phyloP scores from a whole-genome alignment of 2,797 vertebrate genomes.

The Naso thynnoides region DNA sequence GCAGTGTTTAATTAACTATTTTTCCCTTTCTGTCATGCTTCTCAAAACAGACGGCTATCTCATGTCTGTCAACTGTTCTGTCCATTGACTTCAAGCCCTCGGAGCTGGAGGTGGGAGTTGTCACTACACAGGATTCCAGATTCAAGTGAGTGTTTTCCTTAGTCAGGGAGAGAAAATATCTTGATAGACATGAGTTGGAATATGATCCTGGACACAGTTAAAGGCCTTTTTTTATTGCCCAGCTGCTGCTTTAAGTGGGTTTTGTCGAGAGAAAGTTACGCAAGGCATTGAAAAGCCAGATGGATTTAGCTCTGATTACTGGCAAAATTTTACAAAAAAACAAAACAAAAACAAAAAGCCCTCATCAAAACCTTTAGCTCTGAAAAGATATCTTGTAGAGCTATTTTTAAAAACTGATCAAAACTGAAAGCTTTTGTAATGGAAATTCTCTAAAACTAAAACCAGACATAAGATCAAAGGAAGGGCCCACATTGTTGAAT shows the following conservation, averaged over 20 bases:
- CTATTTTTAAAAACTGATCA: neutral
- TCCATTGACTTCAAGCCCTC: conserved; percentile 96
- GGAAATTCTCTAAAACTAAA: conserved; percentile 41
- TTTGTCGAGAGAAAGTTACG: neutral
- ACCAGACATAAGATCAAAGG: conserved; percentile 38
- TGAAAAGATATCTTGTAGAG: neutral
- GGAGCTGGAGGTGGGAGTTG: conserved; percentile 93
- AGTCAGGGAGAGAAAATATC: neutral
- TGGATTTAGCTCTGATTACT: too few relatives aligned
- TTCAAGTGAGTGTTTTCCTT: conserved; percentile 86
- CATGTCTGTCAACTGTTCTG: conserved; percentile 92
- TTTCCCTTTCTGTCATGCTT: neutral
- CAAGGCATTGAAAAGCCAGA: neutral
- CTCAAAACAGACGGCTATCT: conserved; percentile 88
- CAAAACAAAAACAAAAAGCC: neutral
- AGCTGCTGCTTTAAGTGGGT: neutral
- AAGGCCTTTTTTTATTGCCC: neutral
- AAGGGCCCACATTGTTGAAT: neutral
- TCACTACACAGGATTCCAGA: conserved; percentile 89
- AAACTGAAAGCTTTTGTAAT: conserved; percentile 20
- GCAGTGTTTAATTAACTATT: neutral
- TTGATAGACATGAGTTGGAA: neutral
- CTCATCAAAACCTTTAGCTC: neutral
- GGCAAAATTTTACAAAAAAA: neutral
- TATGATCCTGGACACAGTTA: neutral